phyloP scores from a whole-genome alignment of 2,797 vertebrate genomes.

The Gymnodraco acuticeps region DNA sequence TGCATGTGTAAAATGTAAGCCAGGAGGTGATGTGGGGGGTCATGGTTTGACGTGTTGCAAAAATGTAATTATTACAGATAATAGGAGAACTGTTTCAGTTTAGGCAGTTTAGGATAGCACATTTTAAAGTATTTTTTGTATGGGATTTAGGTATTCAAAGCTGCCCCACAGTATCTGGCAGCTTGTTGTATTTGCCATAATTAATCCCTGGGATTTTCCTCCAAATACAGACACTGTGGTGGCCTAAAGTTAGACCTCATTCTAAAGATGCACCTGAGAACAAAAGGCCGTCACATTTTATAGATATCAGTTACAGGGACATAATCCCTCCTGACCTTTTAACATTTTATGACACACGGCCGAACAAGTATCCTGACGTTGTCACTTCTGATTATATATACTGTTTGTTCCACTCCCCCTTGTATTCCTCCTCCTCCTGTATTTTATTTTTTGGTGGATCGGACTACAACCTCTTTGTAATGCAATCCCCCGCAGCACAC shows the following conservation, averaged over 20 bases:
- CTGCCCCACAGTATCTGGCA: slow-evolving; percentile 31
- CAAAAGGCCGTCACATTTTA: slow-evolving; percentile 34
- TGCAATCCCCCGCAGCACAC: slow-evolving; percentile 71
- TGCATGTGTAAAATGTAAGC: too few relatives aligned
- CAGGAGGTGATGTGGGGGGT: too few relatives aligned
- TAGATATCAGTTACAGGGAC: slow-evolving; percentile 54
- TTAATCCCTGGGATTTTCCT: slow-evolving; percentile 46
- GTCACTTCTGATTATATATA: slow-evolving; percentile 70
- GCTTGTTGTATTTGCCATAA: slow-evolving; percentile 41
- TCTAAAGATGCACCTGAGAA: slow-evolving; percentile 54
- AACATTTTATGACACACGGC: slow-evolving; percentile 36
- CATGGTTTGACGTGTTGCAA: not conserved
- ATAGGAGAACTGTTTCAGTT: not conserved
- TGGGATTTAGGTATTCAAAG: slow-evolving; percentile 25
- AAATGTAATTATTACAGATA: not conserved
- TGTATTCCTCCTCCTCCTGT: too few relatives aligned
- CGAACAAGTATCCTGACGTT: slow-evolving; percentile 48
- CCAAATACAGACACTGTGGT: slow-evolving; percentile 18
- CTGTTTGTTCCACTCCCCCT: slow-evolving; percentile 30
- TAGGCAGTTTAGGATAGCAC: not conserved
- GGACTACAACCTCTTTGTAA: slow-evolving; percentile 69
- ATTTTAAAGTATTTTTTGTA: not conserved
- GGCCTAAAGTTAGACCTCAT: slow-evolving; percentile 35
- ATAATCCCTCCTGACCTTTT: slow-evolving; percentile 37
- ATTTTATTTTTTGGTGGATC: slow-evolving; percentile 23